Percentiles rank a stretch among this genome's conserved stretches.
Evolutionary conservation across 2,797 vertebrate species (phyloP).

Genomic region (Petrocephalus schoutedeni): DNA sequence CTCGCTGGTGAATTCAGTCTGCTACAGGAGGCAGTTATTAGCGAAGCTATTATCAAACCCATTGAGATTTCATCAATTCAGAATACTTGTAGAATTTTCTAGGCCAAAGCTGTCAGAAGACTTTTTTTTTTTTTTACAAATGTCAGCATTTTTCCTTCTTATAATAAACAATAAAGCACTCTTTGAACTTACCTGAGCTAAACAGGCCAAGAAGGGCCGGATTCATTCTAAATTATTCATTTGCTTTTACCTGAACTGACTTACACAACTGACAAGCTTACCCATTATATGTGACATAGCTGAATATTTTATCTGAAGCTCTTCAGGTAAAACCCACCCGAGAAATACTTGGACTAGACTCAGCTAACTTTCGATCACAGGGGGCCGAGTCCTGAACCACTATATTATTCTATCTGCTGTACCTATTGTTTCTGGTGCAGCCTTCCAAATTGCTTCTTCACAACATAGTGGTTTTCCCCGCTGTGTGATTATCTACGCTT

Average conservation of each 20-base stretch:
- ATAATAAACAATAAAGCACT: slow-evolving; percentile 61
- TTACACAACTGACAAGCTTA: neutral
- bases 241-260: neutral
- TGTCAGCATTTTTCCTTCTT: slow-evolving; percentile 53
- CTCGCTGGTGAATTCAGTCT: slow-evolving; percentile 33
- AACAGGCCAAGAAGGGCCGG: neutral
- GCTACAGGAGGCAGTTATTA: slow-evolving; percentile 26
- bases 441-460: neutral
- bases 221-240: neutral
- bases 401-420: neutral
- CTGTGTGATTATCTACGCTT: neutral
- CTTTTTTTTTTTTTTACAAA: slow-evolving; percentile 42
- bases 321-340: neutral
- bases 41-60: slow-evolving; percentile 62
- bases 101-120: slow-evolving; percentile 52
- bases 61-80: slow-evolving; percentile 73
- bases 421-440: neutral
- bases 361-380: neutral
- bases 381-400: neutral
- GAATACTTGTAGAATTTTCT: slow-evolving; percentile 65
- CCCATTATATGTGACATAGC: neutral
- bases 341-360: neutral
- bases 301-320: neutral
- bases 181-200: neutral
- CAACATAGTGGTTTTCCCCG: neutral